Conservation (phyloP, 1,140 invertebrate species). For the Probaryconus sp. region DNA sequence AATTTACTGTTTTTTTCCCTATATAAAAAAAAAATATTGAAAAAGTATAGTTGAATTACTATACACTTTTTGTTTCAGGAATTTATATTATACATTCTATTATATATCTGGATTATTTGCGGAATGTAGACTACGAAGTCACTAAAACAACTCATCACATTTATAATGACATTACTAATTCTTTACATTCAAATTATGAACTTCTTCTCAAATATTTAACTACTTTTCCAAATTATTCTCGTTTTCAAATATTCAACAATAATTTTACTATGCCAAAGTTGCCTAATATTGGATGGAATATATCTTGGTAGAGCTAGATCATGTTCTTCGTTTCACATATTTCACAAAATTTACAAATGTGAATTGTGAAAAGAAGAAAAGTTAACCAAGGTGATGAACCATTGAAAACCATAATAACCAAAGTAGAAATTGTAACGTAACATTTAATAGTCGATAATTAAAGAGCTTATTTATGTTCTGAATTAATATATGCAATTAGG, state of each 20-base stretch:
- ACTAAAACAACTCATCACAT: conserved; percentile 71
- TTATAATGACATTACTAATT: conserved; percentile 67
- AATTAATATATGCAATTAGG: too few relatives aligned
- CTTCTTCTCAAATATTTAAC: conserved; percentile 70
- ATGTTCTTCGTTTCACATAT: not conserved
- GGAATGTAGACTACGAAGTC: conserved; percentile 70
- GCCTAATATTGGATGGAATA: conserved; percentile 68
- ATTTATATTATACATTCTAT: conserved; percentile 73
- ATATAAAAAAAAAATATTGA: too few relatives aligned
- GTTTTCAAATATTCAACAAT: conserved; percentile 58
- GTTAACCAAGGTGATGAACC: too few relatives aligned
- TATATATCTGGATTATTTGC: conserved; percentile 72
- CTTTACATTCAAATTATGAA: conserved; percentile 65
- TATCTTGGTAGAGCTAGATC: conserved; percentile 57
- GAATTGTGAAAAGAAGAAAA: too few relatives aligned
- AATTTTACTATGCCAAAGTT: conserved; percentile 68
- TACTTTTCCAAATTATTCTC: conserved; percentile 66
- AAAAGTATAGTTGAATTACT: conserved; percentile 61
- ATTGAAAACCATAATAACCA: too few relatives aligned
- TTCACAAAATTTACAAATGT: too few relatives aligned
- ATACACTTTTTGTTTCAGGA: conserved; percentile 77
- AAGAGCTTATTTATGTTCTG: too few relatives aligned
- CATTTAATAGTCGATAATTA: too few relatives aligned
- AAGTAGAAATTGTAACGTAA: too few relatives aligned
- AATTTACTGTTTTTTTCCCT: too few relatives aligned